Percentiles rank a stretch among this genome's conserved stretches.
Evolutionary conservation across 30 jellyfish, hydroid and myxozoan species (phyloP).

Genomic region (Pseudorhiza aurosa): DNA sequence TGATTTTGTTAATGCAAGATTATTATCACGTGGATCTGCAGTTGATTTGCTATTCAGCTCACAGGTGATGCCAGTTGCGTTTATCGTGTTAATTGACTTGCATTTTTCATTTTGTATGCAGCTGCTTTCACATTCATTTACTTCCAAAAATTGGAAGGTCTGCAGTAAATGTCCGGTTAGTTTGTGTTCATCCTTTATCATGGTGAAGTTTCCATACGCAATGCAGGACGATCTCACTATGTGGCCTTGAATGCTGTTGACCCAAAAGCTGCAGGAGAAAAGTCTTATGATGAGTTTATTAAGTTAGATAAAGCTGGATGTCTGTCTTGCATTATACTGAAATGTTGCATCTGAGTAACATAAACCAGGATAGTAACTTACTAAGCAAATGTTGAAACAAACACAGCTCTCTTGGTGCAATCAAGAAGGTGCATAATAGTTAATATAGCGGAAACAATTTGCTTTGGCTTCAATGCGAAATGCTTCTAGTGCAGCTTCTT

Average conservation of each 20-base stretch:
- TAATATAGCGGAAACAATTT: no score
- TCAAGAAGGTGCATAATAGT: no score
- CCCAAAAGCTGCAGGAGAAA: no score
- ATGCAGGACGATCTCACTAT: slow-evolving; percentile 9
- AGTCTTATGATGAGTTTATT: no score
- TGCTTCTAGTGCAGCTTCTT: no score
- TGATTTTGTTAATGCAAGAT: background rate
- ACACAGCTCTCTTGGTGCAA: no score
- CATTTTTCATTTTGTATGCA: background rate
- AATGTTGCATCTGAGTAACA: no score
- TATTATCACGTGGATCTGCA: background rate
- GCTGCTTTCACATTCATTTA: background rate
- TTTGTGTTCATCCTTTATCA: background rate
- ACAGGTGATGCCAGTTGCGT: background rate
- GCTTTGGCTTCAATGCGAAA: no score
- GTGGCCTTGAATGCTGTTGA: background rate
- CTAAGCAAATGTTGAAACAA: no score
- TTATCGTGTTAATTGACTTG: background rate
- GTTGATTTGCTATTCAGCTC: slow-evolving; percentile 1
- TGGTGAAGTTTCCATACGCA: slow-evolving; percentile 15
- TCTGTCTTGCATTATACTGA: no score
- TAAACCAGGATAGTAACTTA: no score
- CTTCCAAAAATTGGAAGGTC: background rate
- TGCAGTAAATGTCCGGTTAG: background rate
- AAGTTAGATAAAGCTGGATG: no score